Evolutionary conservation across 2,797 vertebrate species (phyloP).

Genomic region (Microctenopoma stevenorrisi): DNA sequence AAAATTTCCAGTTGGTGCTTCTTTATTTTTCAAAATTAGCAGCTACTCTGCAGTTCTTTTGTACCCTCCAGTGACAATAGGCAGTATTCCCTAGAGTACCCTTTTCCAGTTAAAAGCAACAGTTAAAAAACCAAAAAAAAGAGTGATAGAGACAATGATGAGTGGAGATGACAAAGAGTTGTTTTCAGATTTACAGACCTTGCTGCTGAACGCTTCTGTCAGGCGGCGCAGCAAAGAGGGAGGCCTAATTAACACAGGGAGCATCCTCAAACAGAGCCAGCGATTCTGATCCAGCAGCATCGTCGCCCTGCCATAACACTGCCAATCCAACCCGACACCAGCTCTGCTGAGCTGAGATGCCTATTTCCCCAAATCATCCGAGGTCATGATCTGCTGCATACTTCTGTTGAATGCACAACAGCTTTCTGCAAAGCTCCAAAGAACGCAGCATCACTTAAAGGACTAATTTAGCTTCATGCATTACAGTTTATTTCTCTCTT

Average conservation of each 20-base stretch:
- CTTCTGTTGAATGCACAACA: slow-evolving; percentile 16
- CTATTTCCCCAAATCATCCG: slow-evolving; percentile 22
- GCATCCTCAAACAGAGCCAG: slow-evolving; percentile 51
- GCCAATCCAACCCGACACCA: slow-evolving; percentile 47
- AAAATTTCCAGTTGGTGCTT: background rate
- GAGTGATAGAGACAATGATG: background rate
- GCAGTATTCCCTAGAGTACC: background rate
- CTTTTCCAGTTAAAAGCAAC: slow-evolving; percentile 13
- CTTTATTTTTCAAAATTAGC: background rate
- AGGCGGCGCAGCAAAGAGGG: slow-evolving; percentile 33
- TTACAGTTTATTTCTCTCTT: too few species aligned
- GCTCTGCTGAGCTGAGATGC: slow-evolving; percentile 32
- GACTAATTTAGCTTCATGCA: too few species aligned
- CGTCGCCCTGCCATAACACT: slow-evolving; percentile 40
- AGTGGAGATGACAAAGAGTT: slow-evolving; percentile 42
- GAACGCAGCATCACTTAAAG: slow-evolving; percentile 2
- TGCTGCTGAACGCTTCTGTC: slow-evolving; percentile 43
- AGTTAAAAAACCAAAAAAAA: slow-evolving; percentile 5
- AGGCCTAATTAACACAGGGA: slow-evolving; percentile 72
- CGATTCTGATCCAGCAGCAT: slow-evolving; percentile 54
- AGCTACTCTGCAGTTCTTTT: background rate
- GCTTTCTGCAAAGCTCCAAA: background rate
- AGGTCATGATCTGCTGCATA: slow-evolving; percentile 34
- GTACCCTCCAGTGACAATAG: background rate
- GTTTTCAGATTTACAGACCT: slow-evolving; percentile 64